A percentile compares a stretch with the other conserved stretches of the same genome.
Evolutionary conservation across 53 echinoderm and acorn worm genomes (phyloP).

Genomic region (Temnopleurus reevesii): DNA sequence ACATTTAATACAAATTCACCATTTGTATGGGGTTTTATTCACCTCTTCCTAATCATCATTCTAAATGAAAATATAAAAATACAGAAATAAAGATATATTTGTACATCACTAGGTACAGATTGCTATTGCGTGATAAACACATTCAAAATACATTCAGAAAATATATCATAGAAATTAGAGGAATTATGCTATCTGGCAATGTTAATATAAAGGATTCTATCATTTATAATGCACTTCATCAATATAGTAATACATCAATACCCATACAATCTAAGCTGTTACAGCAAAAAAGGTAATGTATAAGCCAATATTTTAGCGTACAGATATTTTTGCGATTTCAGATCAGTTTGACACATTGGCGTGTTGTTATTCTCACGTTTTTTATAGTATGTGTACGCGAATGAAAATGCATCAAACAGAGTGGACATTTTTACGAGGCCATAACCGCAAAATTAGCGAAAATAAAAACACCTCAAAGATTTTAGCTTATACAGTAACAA

Average conservation of each 20-base stretch:
- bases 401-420: too few species aligned
- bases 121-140: not conserved
- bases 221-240: not conserved
- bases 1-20: not conserved
- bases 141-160: constrained; percentile 2
- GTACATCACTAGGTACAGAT: not conserved
- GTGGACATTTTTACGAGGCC: too few species aligned
- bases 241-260: not conserved
- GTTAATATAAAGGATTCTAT: constrained; percentile 22
- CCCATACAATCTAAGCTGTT: not conserved
- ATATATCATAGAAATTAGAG: not conserved
- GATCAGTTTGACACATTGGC: too few species aligned
- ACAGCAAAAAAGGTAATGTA: not conserved
- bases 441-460: too few species aligned
- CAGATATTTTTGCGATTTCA: too few species aligned
- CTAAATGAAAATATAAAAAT: constrained; percentile 26
- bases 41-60: not conserved
- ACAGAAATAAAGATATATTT: not conserved
- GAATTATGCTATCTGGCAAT: constrained; percentile 12
- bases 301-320: too few species aligned
- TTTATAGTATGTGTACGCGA: too few species aligned
- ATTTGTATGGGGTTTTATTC: not conserved
- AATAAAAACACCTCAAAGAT: too few species aligned
- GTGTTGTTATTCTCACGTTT: too few species aligned
- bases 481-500: too few species aligned